Conservation (phyloP, 1,140 invertebrate genomes). For the Euwallacea fornicatus region DNA sequence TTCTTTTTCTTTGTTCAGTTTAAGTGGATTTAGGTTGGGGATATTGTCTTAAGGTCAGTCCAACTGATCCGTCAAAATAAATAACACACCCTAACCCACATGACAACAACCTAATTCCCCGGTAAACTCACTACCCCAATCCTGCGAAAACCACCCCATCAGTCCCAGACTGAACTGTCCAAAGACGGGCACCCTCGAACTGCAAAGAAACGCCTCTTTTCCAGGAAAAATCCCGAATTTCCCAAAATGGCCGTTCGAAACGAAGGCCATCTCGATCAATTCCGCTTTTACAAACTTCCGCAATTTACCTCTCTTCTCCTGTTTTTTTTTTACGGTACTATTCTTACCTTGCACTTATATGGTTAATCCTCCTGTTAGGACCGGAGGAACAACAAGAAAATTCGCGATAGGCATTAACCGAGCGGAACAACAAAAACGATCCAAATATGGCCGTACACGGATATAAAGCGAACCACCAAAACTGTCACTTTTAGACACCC, state of each 20-base stretch:
- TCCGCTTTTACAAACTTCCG: neutral
- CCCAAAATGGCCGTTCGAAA: constrained; percentile 23
- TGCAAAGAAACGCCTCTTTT: constrained; percentile 4
- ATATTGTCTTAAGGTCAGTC: constrained; percentile 1
- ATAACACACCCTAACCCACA: constrained; percentile 13
- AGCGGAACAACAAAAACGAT: constrained; percentile 25
- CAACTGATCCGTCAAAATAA: constrained; percentile 3
- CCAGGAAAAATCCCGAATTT: constrained; percentile 16
- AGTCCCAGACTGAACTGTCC: too few species aligned
- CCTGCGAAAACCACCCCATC: too few species aligned
- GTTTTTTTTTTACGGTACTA: neutral
- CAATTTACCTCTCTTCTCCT: neutral
- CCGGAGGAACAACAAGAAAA: neutral
- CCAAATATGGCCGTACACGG: constrained; percentile 36
- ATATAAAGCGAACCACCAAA: constrained; percentile 20
- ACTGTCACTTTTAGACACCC: too few species aligned
- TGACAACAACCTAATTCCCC: neutral
- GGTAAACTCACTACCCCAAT: too few species aligned
- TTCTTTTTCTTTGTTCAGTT: too few species aligned
- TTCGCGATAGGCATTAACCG: constrained; percentile 2
- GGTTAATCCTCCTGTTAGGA: neutral
- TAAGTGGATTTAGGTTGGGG: too few species aligned
- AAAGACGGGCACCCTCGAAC: too few species aligned
- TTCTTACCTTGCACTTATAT: constrained; percentile 14
- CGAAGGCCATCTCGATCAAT: constrained; percentile 9